Base-by-base conservation (phyloP, 2,888 invertebrate genomes). In the Drosophila picticornis region DNA sequence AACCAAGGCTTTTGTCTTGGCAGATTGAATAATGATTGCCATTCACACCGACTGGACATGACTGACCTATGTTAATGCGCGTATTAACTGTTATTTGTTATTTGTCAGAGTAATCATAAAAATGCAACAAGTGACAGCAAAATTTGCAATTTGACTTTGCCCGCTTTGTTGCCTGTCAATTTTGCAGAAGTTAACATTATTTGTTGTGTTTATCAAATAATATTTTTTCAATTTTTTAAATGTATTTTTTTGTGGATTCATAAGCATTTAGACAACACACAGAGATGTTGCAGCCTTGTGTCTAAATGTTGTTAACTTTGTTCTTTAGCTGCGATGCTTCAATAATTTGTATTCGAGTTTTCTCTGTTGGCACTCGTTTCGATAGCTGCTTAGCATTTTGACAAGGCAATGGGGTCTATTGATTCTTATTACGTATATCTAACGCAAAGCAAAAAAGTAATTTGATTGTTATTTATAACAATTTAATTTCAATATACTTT, bases 81-180 rank as follows among this genome's bases (percentile, higher is more conserved):
- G 72, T 73, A 84, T 81, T 81, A 79, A 80, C 83, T 82, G 83
- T 82, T 84, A 84, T 84, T 83, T 83, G 84, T 84, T 84, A 84
- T 83, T 83, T 83, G 83, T 83, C 84, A 81, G 74, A 77, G 66
- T 68, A 80, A 76, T 76, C 82, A 80, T 51, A 66, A 63, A 75
- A 79, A 52, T 84, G 71, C 82, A 83, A 51, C 73, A 75, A 78
- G 64, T 80, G 83, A 83, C 83, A 80, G 73, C 81, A 57, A 58
- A 70, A 64, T 61, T 71, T 64, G 75, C 68, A 63, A 65, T 56
- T 48, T 13, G 32, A 55, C 46, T 64, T 65, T 69, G 80, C 56
- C 64, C 70, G 67, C 59, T 57, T 70, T 75, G 81, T 83, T 72
- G 76, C 67, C 76, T 84, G 83, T 84, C 82, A 76, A 66, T 77